Base-by-base conservation (phyloP, 1,140 invertebrate genomes). In the Leguminivora glycinivorella region DNA sequence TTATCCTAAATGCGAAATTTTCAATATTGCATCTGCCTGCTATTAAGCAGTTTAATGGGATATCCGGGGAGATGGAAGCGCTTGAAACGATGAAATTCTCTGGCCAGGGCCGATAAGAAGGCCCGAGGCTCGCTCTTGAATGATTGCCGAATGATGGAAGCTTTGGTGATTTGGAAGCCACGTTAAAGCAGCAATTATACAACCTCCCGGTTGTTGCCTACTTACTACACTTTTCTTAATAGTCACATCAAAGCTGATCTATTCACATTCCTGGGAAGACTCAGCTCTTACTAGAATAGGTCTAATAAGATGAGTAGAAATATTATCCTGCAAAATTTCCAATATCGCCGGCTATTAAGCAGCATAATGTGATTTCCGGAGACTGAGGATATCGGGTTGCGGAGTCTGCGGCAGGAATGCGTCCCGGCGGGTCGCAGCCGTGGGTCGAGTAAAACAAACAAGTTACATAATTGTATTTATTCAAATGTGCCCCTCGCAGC, bases 381-480 rank as follows among this genome's bases (percentile, higher is more conserved):
- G n/a, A 38, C 17, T n/a, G 52, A 17, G 29, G 31, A 12, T 38
- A 69, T 69, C 29, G 68, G 68, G 25, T 52, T 47, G 38, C 25
- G 10, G 67, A 68, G 14, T 40, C 56, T 43, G 71, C 56, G 66
- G 22, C 68, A 75, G 75, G 79, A 81, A 83, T 85, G 76, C 71
- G 72, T 76, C 77, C 76, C 75, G 73, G 63, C 73, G 74, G 83
- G 82, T 84, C 82, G 81, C 81, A 75, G 75, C 78, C 47, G 19
- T 52, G 72, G 78, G 83, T 75, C 80, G 80, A 82, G 79, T 82
- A 88, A 90, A 89, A 88, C 87, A 90, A 89, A 90, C 88, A 90
- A 90, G 87, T 87, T 90, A 52, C 47, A 52, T 52, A 90, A 90
- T 90, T 89, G 87, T 90, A 89, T 90, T 89, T 90, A 90, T 90